Base-by-base conservation (phyloP, 2,797 vertebrate genomes). In the Pseudotriccus pelzelni region DNA sequence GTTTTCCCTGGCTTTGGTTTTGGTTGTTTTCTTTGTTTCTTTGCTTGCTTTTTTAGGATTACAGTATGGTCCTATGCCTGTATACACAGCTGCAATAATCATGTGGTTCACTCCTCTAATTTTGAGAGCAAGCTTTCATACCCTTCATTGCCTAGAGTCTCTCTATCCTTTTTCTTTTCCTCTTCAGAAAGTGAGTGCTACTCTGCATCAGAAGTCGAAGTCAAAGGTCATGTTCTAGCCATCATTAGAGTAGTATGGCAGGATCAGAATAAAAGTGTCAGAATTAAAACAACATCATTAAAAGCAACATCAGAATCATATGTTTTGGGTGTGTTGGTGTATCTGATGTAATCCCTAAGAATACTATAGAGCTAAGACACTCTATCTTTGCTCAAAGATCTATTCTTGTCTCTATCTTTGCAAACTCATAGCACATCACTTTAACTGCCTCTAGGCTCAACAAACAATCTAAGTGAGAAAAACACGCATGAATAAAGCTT, bases 211-310 rank as follows among this genome's bases (percentile, higher is more conserved):
- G 50, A 88, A 77, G 3, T 25, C 7, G 39, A 60, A 56, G 22
- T 36, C 5, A 73, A 80, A 84, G 21, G 7, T 30, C 3, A 0
- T 56, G 2, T 13, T 87, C 13, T 50, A 50, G 8, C 3, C 32
- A 74, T 10, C 4, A 34, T 0, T 0, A 20, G 20, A 15, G 1
- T 74, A 73, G 3, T 46, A 32, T 13, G 17, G 7, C 30, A 60
- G 23, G 9, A 68, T 7, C 12, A 84, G 44, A 88, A 84, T 52
- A 52, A 59, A 83, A 70, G 80, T 3, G 1, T n/a, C 23, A 53
- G 36, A 47, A 64, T 46, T 36, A 46, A 73, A 87, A 14, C 10
- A 78, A n/a, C n/a, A n/a, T n/a, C n/a, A n/a, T n/a, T n/a, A n/a
- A n/a, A n/a, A n/a, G 12, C 12, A 70, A 17, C 12, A 34, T 3